Percentiles rank a stretch among this genome's conserved stretches.
Conservation (phyloP, 2,797 vertebrate species). For the Peromyscus aztecus region DNA sequence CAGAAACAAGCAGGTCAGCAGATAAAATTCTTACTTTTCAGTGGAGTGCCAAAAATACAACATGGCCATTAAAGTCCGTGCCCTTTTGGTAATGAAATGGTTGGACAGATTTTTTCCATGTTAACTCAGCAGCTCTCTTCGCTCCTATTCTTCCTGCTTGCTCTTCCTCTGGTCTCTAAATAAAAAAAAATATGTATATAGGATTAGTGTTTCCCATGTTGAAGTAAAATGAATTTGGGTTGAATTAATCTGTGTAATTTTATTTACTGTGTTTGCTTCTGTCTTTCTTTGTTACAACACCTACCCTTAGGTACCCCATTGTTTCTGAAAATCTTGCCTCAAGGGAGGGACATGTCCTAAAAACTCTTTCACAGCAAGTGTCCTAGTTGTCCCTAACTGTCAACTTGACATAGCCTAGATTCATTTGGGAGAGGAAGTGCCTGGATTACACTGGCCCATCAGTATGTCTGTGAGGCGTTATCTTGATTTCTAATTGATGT, state of each 20-base stretch:
- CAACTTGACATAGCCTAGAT: not conserved
- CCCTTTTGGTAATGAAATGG: not conserved
- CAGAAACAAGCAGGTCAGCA: not conserved
- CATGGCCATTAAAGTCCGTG: not conserved
- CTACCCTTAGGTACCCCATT: accelerated
- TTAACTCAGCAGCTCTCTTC: not conserved
- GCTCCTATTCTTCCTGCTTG: not conserved
- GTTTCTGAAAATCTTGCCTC: not conserved
- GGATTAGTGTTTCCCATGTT: not conserved
- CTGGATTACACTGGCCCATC: not conserved
- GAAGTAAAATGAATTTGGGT: not conserved
- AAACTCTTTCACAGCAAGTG: not conserved
- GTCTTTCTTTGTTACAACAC: not conserved
- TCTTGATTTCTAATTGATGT: not conserved
- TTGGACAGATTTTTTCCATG: not conserved
- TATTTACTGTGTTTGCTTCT: not conserved
- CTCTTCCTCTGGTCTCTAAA: not conserved
- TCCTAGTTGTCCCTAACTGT: not conserved
- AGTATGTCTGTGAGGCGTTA: not conserved
- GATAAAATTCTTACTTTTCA: not conserved
- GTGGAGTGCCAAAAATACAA: not conserved
- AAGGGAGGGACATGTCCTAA: not conserved
- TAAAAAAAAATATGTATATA: not conserved
- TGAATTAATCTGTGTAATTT: not conserved
- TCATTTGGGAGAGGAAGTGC: not conserved